These are phyloP conservation scores for Enteromius anoplus DNA, from an alignment of 2,797 vertebrate genomes.

Conservation along the genomic window DNA sequence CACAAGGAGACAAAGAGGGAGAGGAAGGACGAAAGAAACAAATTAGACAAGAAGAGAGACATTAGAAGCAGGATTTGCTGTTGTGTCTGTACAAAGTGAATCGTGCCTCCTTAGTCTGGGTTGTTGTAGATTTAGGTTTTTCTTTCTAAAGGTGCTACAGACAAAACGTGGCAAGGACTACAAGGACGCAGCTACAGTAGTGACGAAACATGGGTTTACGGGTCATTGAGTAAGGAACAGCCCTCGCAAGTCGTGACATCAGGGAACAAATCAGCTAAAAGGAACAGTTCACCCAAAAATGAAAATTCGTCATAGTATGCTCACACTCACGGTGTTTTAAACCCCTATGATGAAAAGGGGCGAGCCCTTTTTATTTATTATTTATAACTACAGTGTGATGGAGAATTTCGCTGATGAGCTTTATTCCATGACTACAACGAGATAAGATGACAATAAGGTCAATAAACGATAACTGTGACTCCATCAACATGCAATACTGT, in stretches of 20 bases:
- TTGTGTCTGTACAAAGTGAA: neutral
- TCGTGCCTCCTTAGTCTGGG: neutral
- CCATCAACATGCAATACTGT: neutral
- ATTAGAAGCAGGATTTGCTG: neutral
- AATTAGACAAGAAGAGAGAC: neutral
- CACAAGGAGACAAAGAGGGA: neutral
- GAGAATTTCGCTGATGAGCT: neutral
- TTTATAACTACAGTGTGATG: neutral
- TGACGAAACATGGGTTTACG: neutral
- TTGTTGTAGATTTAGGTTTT: slow-evolving; percentile 4
- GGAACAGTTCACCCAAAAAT: neutral
- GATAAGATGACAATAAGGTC: neutral
- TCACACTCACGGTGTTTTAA: neutral
- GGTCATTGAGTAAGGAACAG: neutral
- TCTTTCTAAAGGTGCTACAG: neutral
- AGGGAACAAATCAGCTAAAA: slow-evolving; percentile 2
- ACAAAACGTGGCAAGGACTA: slow-evolving; percentile 10
- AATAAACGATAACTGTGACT: neutral
- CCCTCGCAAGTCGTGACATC: neutral
- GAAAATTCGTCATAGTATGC: neutral
- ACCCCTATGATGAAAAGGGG: neutral
- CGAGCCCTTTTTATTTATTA: neutral
- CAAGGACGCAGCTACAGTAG: neutral
- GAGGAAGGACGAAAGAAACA: neutral
- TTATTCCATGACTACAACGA: neutral